Conservation (phyloP, 2,113 vertebrate genomes). For the Marcusenius ussheri region DNA sequence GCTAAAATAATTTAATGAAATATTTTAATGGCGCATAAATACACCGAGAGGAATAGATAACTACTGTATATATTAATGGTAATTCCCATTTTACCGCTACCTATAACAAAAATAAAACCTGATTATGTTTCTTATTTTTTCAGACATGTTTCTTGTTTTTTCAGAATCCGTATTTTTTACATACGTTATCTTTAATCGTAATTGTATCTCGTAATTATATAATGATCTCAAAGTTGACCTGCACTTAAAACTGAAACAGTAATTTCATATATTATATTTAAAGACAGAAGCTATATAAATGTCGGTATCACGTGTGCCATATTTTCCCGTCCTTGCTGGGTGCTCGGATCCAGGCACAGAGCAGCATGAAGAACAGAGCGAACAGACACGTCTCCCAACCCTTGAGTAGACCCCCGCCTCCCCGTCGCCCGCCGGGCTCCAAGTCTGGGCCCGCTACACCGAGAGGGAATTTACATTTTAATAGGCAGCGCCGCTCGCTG, state of each 20-base stretch:
- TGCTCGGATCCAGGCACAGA: neutral
- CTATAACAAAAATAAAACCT: neutral
- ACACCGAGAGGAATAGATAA: neutral
- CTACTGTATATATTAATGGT: neutral
- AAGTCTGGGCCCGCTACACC: conserved; percentile 54
- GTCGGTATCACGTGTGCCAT: neutral
- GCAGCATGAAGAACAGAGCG: conserved; percentile 3
- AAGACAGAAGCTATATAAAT: neutral
- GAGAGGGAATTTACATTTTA: conserved; percentile 74
- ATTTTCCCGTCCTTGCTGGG: neutral
- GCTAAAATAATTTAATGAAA: neutral
- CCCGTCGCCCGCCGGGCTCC: conserved; percentile 42
- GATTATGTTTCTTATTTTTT: neutral
- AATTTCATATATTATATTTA: neutral
- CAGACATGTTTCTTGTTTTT: neutral
- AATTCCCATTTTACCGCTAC: neutral
- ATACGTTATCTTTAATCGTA: neutral
- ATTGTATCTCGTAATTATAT: too few species aligned
- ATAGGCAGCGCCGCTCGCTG: conserved; percentile 65
- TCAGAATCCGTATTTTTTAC: neutral
- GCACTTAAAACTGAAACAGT: neutral
- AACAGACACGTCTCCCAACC: conserved; percentile 7
- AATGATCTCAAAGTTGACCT: neutral
- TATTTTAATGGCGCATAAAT: neutral
- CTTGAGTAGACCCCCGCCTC: conserved; percentile 34